Base-by-base conservation (phyloP, 2,888 invertebrate species). In the Stenichneumon culpator region DNA sequence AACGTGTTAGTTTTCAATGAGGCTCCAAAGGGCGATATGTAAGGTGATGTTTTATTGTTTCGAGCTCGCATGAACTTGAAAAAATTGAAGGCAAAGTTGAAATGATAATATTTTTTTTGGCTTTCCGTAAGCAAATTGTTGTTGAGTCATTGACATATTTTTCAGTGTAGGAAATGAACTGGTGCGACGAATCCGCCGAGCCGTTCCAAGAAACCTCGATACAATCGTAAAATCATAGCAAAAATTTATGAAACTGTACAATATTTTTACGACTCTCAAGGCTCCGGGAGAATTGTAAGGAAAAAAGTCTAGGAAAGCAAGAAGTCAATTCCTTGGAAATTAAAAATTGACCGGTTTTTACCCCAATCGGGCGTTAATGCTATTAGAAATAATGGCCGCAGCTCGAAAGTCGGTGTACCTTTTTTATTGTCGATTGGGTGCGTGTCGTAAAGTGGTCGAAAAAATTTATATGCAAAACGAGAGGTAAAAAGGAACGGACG, bases 331-430 rank as follows among this genome's bases (percentile, higher is more conserved):
- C 36, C 32, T 36, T 73, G 74, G 79, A 73, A 87, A 90, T 90
- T 89, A 90, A 91, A 91, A 91, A 90, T 91, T 84, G 90, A 91
- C 88, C 90, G 88, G 88, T 89, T 90, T 90, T 91, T 90, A 90
- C 89, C 87, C 86, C 87, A 89, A 88, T 86, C 77, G 77, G 52
- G 77, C 14, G 78, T 74, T 90, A 89, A 90, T 87, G 85, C 87
- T 88, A 88, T 88, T 90, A 89, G 84, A 86, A 84, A 72, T 79
- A 88, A 90, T 88, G 68, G 82, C 52, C 6, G 47, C 39, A 50
- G 50, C 50, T 9, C 39, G 57, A 28, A 19, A 54, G 70, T 87
- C 84, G 80, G 86, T 85, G 83, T 70, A 69, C 83, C 82, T 81
- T 88, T 88, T 77, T 81, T 77, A 74, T 74, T 57, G 73, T 70